Evolutionary conservation across 2,888 invertebrate species (phyloP), one percentile per base, ranked within the genome.

Genomic region (Caenorhabditis sp.): DNA sequence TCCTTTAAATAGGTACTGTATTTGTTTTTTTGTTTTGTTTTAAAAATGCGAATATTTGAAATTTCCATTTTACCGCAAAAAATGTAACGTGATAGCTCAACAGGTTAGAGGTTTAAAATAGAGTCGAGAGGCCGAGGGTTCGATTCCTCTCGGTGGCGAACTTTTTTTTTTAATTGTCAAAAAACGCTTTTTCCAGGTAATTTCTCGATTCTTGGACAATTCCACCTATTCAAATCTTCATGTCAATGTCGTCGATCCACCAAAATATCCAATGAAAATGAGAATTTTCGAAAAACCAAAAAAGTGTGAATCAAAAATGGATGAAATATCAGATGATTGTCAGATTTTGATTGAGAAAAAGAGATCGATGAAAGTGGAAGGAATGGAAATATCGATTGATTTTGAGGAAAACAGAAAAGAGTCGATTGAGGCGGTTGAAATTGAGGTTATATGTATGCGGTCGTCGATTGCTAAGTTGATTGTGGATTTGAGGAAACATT

Each of bases 401-500:
- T 5, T 14, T 55, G 26, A 21, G 23, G 26, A 24, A 26, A 24
- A 17, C 26, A 23, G 2, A 17, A 19, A 59, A 59, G 23, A 53
- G 37, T 17, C 53, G 59, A 17, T 17, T 23, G 27, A 57, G 14
- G 54, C 66, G 1, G 26, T 66, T 17, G 66, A 60, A n/a, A 8
- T 66, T 14, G 60, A 60, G 14, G 27, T 66, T 4, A 27, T 55
- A 23, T 59, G 66, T 27, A 31, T 53, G 23, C 1, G 19, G 6
- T 26, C 24, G 8, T 43, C 60, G 26, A 55, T 66, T n/a, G 27
- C 55, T 2, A 17, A n/a, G 0, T 19, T 66, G 4, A 60, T 66
- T 10, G 5, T 19, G 8, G 66, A 66, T 21, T 55, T 66, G 55
- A 37, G 55, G 10, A 27, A 26, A 24, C 26, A 26, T 31, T 66